Conservation (phyloP, 2,888 invertebrate species). For the Nemoura dubitans region DNA sequence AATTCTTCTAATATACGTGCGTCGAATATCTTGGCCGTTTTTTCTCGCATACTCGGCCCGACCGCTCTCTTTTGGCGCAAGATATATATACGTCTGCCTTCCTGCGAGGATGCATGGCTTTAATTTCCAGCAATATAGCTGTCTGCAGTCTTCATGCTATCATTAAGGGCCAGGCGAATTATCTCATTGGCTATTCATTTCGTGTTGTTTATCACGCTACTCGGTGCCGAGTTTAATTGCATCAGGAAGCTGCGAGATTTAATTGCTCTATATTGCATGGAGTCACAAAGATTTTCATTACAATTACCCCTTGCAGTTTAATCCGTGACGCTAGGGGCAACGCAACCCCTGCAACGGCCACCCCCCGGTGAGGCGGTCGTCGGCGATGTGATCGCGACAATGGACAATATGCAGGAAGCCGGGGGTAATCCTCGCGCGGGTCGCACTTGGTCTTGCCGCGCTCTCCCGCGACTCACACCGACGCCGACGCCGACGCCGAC, state of each 20-base stretch:
- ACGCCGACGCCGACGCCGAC: neutral
- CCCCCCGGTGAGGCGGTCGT: neutral
- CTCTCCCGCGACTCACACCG: neutral
- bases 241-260: slow-evolving; percentile 44
- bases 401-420: neutral
- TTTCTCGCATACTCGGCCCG: neutral
- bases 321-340: neutral
- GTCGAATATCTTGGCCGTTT: neutral
- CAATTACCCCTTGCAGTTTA: slow-evolving; percentile 35
- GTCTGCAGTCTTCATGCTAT: slow-evolving; percentile 21
- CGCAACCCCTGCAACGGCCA: neutral
- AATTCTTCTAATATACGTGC: slow-evolving; percentile 28
- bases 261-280: slow-evolving; percentile 44
- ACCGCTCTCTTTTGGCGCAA: neutral
- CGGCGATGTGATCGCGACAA: neutral
- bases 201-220: slow-evolving; percentile 39
- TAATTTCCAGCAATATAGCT: slow-evolving; percentile 5
- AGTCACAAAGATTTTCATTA: slow-evolving; percentile 45
- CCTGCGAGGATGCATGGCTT: neutral
- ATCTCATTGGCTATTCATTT: slow-evolving; percentile 42
- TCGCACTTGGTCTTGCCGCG: neutral
- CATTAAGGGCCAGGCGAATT: slow-evolving; percentile 27
- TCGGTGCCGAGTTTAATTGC: slow-evolving; percentile 46
- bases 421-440: neutral
- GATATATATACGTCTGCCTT: neutral